Evolutionary conservation across 2,888 invertebrate species (phyloP), one percentile per base, ranked within the genome.

Genomic region (Aphidoletes aphidimyza): DNA sequence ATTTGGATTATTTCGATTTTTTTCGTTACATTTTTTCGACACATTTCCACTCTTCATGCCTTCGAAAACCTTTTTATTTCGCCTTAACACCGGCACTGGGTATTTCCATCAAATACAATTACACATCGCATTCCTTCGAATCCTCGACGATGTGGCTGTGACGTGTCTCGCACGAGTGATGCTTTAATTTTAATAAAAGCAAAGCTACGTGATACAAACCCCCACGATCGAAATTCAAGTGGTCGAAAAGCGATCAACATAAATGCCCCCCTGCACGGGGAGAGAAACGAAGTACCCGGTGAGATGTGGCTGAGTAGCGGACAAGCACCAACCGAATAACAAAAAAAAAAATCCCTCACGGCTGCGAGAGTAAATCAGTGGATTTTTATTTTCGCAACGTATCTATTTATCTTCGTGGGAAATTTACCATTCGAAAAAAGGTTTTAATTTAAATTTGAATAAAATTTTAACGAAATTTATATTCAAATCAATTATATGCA

Each of bases 361-460:
- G 30, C 26, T n/a, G 69, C 39, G 9, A 22, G 54, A 81, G 81
- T 39, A 81, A 81, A 81, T 39, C 81, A 81, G 36, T 81, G 39
- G 81, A 81, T 81, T 81, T 81, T 81, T 81, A 81, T 69, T 69
- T 30, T 47, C 1, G 69, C 69, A 69, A 34, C 45, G 49, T 34
- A 47, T 49, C 47, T 84, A 78, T 69, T 84, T 84, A 85, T 85
- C 85, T 85, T 83, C 85, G 85, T 85, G 85, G 84, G 85, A 85
- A 85, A 84, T 84, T 84, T 37, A 45, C 81, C 85, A 85, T 83
- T 84, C 83, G 85, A 83, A 49, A 54, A n/a, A 83, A 83, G 42
- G 81, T 81, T 85, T 85, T 83, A 84, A 83, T 85, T 85, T 59
- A 85, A 85, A 83, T 85, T 83, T 47, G 83, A 85, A 83, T 83